Base-by-base conservation (phyloP, 2,888 invertebrate species). In the Luperina nickerlii region DNA sequence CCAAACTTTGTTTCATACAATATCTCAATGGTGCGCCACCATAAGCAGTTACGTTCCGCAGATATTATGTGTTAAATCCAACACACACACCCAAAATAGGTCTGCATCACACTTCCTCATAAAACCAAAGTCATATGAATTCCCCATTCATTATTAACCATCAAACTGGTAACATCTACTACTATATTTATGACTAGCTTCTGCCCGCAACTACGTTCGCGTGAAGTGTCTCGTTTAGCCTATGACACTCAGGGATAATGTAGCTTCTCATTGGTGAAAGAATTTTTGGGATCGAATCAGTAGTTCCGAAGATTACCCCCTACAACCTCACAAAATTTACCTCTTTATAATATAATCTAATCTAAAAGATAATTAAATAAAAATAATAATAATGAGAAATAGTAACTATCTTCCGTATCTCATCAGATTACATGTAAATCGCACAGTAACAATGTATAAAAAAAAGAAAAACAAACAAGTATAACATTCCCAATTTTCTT, bases 401-500 rank as follows among this genome's bases (percentile, higher is more conserved):
- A 45, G 42, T 38, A 32, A 74, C 51, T 18, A 54, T 27, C 24
- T 70, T 70, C 42, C 27, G 42, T 13, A 18, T 51, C 13, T 27
- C 7, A 82, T 60, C 24, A 86, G 24, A 66, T 82, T 54, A 66
- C 48, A 70, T 11, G 24, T 63, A 74, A 72, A 79, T 62, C 15
- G 60, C 48, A 57, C n/a, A 32, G 3, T 63, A 74, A 57, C 38
- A 75, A 65, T 84, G 75, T 69, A 63, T 38, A 67, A 68, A 32
- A 32, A 32, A 32, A 32, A 32, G 32, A 32, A 32, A 32, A 77
- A 79, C 60, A 80, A 84, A 81, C 76, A 81, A 38, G 18, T 18
- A 18, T 38, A 86, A 87, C 70, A 72, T 81, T 73, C 79, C 65
- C 83, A 89, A 90, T 89, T 87, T 85, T 79, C 84, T 70, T 90